Conservation (phyloP, 2,797 vertebrate species). For the Capromys pilorides region DNA sequence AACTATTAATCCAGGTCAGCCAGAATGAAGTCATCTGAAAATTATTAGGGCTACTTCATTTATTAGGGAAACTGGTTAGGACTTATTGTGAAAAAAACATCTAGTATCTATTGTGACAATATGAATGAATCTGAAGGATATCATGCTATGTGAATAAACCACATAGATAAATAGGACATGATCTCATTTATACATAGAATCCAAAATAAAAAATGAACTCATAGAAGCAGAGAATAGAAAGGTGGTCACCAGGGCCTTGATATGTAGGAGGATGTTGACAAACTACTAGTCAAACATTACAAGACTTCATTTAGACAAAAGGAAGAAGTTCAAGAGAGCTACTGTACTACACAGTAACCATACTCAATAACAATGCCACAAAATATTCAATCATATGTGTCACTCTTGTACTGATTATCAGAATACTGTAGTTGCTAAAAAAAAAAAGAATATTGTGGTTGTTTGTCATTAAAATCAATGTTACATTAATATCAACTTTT, state of each 20-base stretch:
- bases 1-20: background rate
- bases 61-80: background rate
- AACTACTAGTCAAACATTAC: background rate
- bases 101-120: background rate
- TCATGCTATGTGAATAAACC: background rate
- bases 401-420: background rate
- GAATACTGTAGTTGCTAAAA: background rate
- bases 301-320: background rate
- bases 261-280: background rate
- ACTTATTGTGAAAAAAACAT: background rate
- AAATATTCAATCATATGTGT: background rate
- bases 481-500: background rate
- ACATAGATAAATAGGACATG: background rate
- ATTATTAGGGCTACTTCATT: background rate
- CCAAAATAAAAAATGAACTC: background rate
- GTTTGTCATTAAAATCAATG: background rate
- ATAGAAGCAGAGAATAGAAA: background rate
- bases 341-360: background rate
- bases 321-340: background rate
- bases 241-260: background rate
- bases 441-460: no score
- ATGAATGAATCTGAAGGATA: background rate
- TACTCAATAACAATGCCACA: background rate
- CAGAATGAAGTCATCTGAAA: background rate
- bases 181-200: background rate